Percentiles rank a stretch among this genome's conserved stretches.
phyloP scores from a whole-genome alignment of 1,140 invertebrate genomes.

The Tetraneura akinire region DNA sequence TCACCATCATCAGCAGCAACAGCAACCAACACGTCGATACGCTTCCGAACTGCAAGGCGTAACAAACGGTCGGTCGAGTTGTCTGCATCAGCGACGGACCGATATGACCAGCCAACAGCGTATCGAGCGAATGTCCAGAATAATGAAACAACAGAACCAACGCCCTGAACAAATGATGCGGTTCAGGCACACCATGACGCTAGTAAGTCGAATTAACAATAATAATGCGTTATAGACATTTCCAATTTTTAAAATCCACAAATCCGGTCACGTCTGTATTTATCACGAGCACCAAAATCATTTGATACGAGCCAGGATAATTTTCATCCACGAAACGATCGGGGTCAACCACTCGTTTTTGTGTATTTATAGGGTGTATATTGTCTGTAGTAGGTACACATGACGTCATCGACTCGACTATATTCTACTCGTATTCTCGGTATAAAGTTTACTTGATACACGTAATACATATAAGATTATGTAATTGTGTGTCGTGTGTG shows the following conservation, averaged over 20 bases:
- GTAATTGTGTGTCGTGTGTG: neutral
- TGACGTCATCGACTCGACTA: neutral
- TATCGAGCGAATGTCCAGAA: slow-evolving; percentile 67
- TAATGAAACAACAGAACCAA: slow-evolving; percentile 62
- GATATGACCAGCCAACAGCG: slow-evolving; percentile 63
- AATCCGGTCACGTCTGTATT: too few species aligned
- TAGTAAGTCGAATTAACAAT: slow-evolving; percentile 8
- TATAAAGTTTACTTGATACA: neutral
- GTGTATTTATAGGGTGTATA: too few species aligned
- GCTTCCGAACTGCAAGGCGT: neutral
- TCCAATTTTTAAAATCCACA: too few species aligned
- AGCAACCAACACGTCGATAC: neutral
- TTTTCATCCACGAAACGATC: too few species aligned
- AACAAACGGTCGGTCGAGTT: neutral
- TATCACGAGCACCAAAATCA: too few species aligned
- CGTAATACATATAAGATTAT: too few species aligned
- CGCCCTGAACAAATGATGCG: slow-evolving; percentile 10
- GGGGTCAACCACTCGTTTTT: too few species aligned
- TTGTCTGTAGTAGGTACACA: too few species aligned
- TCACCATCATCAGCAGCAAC: neutral
- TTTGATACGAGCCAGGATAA: too few species aligned
- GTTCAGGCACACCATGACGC: neutral
- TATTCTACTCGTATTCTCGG: neutral
- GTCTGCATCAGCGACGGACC: slow-evolving; percentile 56
- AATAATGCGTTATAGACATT: too few species aligned